A percentile compares a stretch with the other conserved stretches of the same genome.
phyloP scores from a whole-genome alignment of 2,113 vertebrate species.

The Nettapus auritus region DNA sequence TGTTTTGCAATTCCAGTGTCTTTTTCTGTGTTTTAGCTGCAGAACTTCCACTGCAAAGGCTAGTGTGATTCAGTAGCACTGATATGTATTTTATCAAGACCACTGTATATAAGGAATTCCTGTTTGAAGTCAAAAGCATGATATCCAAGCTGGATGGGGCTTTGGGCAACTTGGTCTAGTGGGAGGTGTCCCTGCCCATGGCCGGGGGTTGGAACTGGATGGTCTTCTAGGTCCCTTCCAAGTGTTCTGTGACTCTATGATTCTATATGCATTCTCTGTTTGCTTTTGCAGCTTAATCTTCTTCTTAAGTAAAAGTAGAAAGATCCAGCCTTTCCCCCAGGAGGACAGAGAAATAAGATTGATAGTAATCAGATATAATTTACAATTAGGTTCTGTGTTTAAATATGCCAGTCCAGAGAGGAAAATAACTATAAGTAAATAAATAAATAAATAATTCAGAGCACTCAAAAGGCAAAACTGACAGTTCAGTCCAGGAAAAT shows the following conservation, averaged over 20 bases:
- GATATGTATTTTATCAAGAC: background rate
- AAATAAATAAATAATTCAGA: background rate
- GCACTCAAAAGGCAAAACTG: background rate
- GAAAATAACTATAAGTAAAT: background rate
- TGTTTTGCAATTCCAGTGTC: background rate
- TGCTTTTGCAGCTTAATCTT: background rate
- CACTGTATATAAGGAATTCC: background rate
- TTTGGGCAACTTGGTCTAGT: too few species aligned
- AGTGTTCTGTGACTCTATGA: too few species aligned
- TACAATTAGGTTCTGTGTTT: background rate
- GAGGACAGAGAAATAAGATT: background rate
- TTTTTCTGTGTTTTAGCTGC: background rate
- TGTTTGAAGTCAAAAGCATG: background rate
- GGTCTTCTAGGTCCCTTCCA: too few species aligned
- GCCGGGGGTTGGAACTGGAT: too few species aligned
- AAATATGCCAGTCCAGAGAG: background rate
- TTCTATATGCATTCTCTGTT: background rate
- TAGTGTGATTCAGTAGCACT: background rate
- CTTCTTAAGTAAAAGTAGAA: background rate
- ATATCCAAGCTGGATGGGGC: too few species aligned
- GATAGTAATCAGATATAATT: background rate
- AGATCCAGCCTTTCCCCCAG: accelerated
- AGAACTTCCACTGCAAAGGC: background rate
- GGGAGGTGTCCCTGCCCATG: too few species aligned
- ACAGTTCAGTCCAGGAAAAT: background rate